Base-by-base conservation (phyloP, 2,113 vertebrate genomes). In the Gadus macrocephalus region DNA sequence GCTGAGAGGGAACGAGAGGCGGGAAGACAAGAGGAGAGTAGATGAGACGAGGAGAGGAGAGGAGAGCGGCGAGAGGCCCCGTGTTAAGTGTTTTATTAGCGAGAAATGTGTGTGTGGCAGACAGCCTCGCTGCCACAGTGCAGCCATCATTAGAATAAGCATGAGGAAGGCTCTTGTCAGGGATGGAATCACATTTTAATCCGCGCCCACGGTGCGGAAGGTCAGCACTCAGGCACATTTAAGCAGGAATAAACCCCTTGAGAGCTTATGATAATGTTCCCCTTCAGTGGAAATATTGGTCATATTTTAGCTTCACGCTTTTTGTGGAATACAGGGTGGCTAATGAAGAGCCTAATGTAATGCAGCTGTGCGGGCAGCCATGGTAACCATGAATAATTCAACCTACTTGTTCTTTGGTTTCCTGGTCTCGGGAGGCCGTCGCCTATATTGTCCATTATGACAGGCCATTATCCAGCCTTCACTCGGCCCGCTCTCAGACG, bases 401-500 rank as follows among this genome's bases (percentile, higher is more conserved):
- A 88, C 73, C 88, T 89, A 88, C 91, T 91, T 91, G 90, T 91
- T 91, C 90, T 92, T 91, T 89, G 83, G 87, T 87, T 87, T 89
- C 88, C 86, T 90, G 91, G 92, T 93, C 96, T 93, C 95, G 72
- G 77, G 93, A 94, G 95, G 93, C 89, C 92, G 90, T 85, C 87
- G 83, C 90, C 90, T 91, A 92, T 93, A 95, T 97, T 96, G 96
- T 97, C 96, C 92, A 92, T 93, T 90, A 91, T 95, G 95, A 96
- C 93, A 95, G 95, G 92, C 94, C 94, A 95, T 97, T 98, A 97
- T 94, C 93, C 93, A 90, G 93, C 93, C 94, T 90, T 94, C 92
- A 91, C 93, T 92, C 92, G 93, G 92, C 96, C 94, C 92, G 94
- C 94, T 95, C 91, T 93, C 87, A 93, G 89, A 87, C 88, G 87